Percentiles rank a stretch among this genome's conserved stretches.
Conservation (phyloP, 2,888 invertebrate genomes). For the Plagodis pulveraria region DNA sequence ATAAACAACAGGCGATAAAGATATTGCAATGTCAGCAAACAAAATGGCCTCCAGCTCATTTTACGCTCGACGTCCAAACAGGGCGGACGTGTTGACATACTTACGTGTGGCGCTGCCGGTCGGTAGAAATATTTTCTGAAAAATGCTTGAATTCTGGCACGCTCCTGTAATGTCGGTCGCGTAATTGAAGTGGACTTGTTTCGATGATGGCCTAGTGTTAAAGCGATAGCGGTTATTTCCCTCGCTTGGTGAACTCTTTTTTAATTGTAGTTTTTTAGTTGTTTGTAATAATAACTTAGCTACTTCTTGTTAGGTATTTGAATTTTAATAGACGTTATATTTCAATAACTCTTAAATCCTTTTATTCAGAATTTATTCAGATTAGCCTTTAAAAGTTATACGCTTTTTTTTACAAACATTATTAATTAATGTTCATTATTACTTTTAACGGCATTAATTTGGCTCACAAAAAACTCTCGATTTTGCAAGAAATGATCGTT, state of each 20-base stretch:
- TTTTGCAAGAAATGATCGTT: no score
- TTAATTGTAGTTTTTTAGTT: no score
- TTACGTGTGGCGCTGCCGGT: conserved; percentile 12
- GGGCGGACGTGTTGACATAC: conserved; percentile 28
- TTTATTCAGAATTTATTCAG: no score
- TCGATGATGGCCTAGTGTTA: conserved; percentile 4
- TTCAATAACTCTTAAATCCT: neutral
- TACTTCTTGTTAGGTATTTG: neutral
- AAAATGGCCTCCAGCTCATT: conserved; percentile 28
- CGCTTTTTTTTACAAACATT: no score
- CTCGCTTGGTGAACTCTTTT: neutral
- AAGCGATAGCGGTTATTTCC: conserved; percentile 7
- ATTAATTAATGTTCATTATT: no score
- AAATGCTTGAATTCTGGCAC: conserved; percentile 29
- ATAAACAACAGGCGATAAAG: neutral
- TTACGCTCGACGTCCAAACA: conserved; percentile 16
- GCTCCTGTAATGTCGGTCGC: conserved; percentile 19
- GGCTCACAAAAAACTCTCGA: no score
- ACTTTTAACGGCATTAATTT: no score
- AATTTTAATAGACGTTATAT: neutral
- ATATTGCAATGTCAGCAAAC: conserved; percentile 9
- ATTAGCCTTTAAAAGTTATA: no score
- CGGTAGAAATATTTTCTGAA: conserved; percentile 18
- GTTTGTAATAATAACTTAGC: no score
- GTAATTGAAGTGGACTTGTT: conserved; percentile 25